phyloP scores from a whole-genome alignment of 2,113 vertebrate species.

The Chroicocephalus ridibundus region DNA sequence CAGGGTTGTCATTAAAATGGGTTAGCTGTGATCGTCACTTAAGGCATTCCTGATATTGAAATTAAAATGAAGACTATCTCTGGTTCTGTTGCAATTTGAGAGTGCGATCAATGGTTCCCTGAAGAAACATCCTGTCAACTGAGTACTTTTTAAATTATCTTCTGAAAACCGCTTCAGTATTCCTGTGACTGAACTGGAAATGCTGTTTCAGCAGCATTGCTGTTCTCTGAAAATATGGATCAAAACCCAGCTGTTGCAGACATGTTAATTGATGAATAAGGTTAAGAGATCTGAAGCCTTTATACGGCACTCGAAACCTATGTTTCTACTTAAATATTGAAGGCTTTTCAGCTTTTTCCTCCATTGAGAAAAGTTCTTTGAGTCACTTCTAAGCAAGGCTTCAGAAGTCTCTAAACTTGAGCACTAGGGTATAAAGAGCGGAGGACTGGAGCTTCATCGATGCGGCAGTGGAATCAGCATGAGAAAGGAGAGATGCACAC shows the following conservation, averaged over 20 bases:
- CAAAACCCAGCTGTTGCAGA: slow-evolving; percentile 55
- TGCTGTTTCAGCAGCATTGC: slow-evolving; percentile 55
- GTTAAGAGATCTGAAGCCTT: slow-evolving; percentile 39
- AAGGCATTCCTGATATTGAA: slow-evolving; percentile 47
- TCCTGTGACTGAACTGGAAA: slow-evolving; percentile 38
- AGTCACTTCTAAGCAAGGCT: neutral
- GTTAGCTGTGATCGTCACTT: slow-evolving; percentile 53
- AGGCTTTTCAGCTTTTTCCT: slow-evolving; percentile 16
- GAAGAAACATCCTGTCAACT: slow-evolving; percentile 59
- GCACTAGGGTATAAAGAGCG: neutral
- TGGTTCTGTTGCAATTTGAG: slow-evolving; percentile 37
- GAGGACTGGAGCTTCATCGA: neutral
- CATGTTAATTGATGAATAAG: slow-evolving; percentile 44
- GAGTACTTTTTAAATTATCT: slow-evolving; percentile 51
- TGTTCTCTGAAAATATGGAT: slow-evolving; percentile 49
- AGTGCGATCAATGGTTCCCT: slow-evolving; percentile 31
- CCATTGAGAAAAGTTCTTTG: neutral
- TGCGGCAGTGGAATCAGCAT: neutral
- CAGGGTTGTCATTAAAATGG: slow-evolving; percentile 59
- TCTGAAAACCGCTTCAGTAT: slow-evolving; percentile 29
- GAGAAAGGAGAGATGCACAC: neutral
- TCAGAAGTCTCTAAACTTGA: neutral
- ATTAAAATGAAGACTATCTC: slow-evolving; percentile 58
- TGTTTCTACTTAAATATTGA: slow-evolving; percentile 48
- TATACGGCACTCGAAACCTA: slow-evolving; percentile 9